Base-by-base conservation (phyloP, 2,113 vertebrate genomes). In the Aphyosemion australe region DNA sequence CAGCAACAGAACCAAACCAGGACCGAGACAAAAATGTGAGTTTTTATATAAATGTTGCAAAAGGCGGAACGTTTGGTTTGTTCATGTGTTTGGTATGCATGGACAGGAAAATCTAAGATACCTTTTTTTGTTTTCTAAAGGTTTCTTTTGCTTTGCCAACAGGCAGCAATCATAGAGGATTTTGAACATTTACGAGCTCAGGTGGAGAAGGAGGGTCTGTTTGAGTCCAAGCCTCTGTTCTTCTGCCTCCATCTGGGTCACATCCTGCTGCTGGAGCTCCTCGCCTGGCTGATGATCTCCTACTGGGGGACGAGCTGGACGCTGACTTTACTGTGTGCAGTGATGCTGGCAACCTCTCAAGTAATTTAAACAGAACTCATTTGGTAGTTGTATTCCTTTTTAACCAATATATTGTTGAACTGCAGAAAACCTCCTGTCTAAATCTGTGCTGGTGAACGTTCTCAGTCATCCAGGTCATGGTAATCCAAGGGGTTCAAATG, bases 1-100 rank as follows among this genome's bases (percentile, higher is more conserved):
- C 92, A 6, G 88, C 93, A 0, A 92, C 94, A 2, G 96, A 98
- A 62, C 94, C 96, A 8, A 95, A 92, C 85, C 94, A 96, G 34
- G 97, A 98, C 79, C 85, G 84, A 0, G 87, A 90, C 61, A 97
- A 99, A 89, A 97, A 94, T 0, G 96, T 98, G 84, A 95, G 94
- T 48, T 11, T 47, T 47, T 47, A 26, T 26, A 26, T 26, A 26
- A 26, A 26, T 13, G 12, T 1, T 7, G 32, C 11, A 26, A 26
- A 16, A 1, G 19, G 21, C 12, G 31, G 0, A 18, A 54, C n/a
- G 8, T 20, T 15, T 31, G n/a, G 42, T 13, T 56, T 56, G 20
- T 6, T 56, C 15, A 39, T 16, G 5, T 16, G 4, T 16, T 6
- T 15, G 43, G 7, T 46, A 6, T 15, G 3, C 43, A 8, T 13